Evolutionary conservation across 2,888 invertebrate genomes (phyloP), one percentile per base, ranked within the genome.

Genomic region (Spisula subtruncata): DNA sequence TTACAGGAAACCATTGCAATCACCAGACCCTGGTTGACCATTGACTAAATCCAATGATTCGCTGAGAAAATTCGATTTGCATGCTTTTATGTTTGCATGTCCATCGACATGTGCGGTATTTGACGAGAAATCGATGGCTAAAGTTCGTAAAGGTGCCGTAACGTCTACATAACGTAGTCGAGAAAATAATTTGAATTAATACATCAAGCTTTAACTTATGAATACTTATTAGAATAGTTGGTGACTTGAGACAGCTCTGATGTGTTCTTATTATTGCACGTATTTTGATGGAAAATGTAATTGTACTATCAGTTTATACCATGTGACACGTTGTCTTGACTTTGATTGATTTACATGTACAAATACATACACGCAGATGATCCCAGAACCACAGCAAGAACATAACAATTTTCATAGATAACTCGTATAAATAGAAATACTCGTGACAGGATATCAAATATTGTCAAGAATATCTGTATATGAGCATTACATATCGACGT

Each of bases 21-120:
- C 85, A 46, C 79, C 18, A 51, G 46, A 46, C 75, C 20, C 32
- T 71, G 85, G 54, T 85, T 79, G 85, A 79, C 85, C 75, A 79
- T n/a, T 71, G 75, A 29, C 46, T 71, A 29, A 79, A 20, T 85
- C 51, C 25, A 46, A 48, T 79, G 75, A 79, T 85, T 75, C 75
- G 48, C 79, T 14, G 46, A 79, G 51, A 75, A 71, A 85, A 85
- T 85, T 85, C 79, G 85, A 85, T 85, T 85, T 85, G 75, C 85
- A 85, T 85, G 79, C 66, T 32, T 82, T 82, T 54, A 82, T 82
- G 1, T 32, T 54, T 75, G 75, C 75, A 75, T 75, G 75, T 75
- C 75, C 75, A 32, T 35, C 35, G 75, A 35, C 75, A 75, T 75
- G 81, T 81, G 46, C 14, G 46, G 41, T 20, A 46, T 81, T 46